Base-by-base conservation (phyloP, 2,797 vertebrate species). In the Acestrorhynchus altus region DNA sequence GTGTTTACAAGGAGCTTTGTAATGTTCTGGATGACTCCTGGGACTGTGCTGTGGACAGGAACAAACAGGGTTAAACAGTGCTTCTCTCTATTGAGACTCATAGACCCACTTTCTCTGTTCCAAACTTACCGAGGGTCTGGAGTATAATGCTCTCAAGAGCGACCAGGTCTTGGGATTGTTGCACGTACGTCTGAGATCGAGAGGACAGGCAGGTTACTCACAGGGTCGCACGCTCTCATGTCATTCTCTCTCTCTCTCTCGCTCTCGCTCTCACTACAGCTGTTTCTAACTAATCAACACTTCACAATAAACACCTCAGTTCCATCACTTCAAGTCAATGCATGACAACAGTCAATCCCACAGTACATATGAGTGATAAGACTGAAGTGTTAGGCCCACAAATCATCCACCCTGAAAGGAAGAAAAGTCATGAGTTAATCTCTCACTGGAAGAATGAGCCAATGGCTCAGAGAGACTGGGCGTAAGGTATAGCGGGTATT, bases 101-200 rank as follows among this genome's bases (percentile, higher is more conserved):
- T 83, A 89, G 92, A 90, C 90, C 90, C 91, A 87, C 86, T 82
- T 83, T 91, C 81, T 86, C 90, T 90, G 81, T 80, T 91, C 90
- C 90, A 75, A 74, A 46, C 97, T 93, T 94, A 99, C 98, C 98
- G 94, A 99, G 95, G 77, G 98, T 99, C 88, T 99, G 98, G 89
- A 99, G 96, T 94, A 99, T 96, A 91, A 99, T 95, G 80, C 96
- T 97, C 96, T 99, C 98, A 94, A 99, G 96, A 92, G 96, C 94
- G 92, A 98, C 98, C 87, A 99, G 94, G 92, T 99, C 98, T 94
- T 99, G 98, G 89, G 96, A 95, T 93, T 97, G 97, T 80, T 98
- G 97, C 92, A 97, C 96, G 90, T 98, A 99, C 87, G 96, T 95
- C 98, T 99, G 91, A 83, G 91, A 92, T 89, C 59, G 79, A 85